Evolutionary conservation across 2,113 vertebrate genomes (phyloP).

Genomic region (Poeciliopsis turrubarensis): DNA sequence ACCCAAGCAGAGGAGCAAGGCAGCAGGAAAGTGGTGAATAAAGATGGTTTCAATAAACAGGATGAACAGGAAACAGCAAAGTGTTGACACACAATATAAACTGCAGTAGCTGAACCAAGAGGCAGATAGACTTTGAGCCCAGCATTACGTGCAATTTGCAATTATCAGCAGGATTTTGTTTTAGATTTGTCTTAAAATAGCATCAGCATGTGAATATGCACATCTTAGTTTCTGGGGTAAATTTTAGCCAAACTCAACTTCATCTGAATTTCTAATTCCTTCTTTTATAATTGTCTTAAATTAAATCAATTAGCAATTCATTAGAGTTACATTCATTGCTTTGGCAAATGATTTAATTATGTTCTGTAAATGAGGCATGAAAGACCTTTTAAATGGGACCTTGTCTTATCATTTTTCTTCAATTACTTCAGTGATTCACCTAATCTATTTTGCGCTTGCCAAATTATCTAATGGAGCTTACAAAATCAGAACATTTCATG

Average conservation of each 20-base stretch:
- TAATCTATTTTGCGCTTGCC: constrained; percentile 27
- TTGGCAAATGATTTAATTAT: constrained; percentile 37
- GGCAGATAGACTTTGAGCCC: not conserved
- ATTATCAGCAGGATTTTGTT: no score
- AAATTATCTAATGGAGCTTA: constrained; percentile 14
- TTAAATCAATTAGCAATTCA: constrained; percentile 43
- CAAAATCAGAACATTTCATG: constrained; percentile 19
- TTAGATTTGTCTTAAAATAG: not conserved
- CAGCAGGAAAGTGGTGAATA: no score
- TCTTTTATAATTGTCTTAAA: constrained; percentile 3
- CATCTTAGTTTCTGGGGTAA: not conserved
- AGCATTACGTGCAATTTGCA: not conserved
- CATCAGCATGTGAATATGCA: not conserved
- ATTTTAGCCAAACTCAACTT: not conserved
- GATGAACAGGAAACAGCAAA: no score
- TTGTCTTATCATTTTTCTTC: constrained; percentile 34
- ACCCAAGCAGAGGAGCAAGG: no score
- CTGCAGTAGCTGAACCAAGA: no score
- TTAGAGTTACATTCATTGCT: constrained; percentile 11
- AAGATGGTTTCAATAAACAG: no score
- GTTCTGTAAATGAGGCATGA: constrained; percentile 46
- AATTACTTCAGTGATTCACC: constrained; percentile 21
- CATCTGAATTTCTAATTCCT: constrained; percentile 6
- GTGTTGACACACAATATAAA: no score
- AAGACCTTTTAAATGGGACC: constrained; percentile 36